These are phyloP conservation scores for Lindbergichthys nudifrons DNA, from an alignment of 2,797 vertebrate species.

Conservation along the genomic window DNA sequence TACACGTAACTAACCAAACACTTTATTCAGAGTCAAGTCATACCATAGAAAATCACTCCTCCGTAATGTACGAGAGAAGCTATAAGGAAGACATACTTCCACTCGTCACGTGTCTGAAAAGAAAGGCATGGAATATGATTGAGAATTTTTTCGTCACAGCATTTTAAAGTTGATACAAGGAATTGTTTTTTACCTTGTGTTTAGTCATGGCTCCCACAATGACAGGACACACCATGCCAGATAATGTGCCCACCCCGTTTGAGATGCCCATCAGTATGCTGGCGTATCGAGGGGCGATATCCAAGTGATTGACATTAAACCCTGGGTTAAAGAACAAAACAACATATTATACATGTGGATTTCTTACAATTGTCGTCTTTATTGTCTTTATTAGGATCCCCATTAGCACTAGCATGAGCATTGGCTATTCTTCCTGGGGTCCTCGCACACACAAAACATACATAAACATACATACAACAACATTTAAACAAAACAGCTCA, in stretches of 20 bases:
- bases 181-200: constrained; percentile 89
- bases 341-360: not conserved
- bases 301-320: constrained; percentile 98
- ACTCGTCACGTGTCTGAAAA: constrained; percentile 93
- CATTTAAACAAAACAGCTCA: no score
- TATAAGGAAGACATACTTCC: constrained; percentile 98
- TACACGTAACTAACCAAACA: not conserved
- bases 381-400: no score
- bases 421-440: no score
- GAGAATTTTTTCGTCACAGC: not conserved
- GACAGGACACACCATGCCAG: constrained; percentile 98
- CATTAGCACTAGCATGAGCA: no score
- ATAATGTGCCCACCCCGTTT: constrained; percentile 97
- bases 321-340: constrained; percentile 80
- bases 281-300: constrained; percentile 97
- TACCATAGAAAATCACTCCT: constrained; percentile 95
- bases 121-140: not conserved
- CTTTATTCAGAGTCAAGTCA: constrained; percentile 34
- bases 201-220: constrained; percentile 99
- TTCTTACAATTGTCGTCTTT: no score
- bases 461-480: no score
- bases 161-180: not conserved
- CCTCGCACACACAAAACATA: no score
- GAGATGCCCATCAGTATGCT: constrained; percentile 99
- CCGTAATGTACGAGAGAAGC: constrained; percentile 96